Percentiles rank a stretch among this genome's conserved stretches.
phyloP scores from a whole-genome alignment of 2,888 invertebrate species.

The Brenthis ino region DNA sequence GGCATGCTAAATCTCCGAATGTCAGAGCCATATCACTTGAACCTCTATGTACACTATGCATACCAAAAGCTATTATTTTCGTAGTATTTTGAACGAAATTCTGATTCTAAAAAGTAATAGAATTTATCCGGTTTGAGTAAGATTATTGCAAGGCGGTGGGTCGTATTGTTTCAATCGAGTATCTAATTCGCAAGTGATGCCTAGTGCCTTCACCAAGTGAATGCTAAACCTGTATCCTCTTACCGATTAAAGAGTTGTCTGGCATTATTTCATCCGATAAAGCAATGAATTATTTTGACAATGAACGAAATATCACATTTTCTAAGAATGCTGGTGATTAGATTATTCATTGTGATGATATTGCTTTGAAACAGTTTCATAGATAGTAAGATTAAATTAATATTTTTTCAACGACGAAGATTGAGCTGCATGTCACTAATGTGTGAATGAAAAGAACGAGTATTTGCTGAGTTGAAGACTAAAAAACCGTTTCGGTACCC shows the following conservation, averaged over 20 bases:
- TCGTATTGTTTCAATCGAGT: constrained; percentile 61
- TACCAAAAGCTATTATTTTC: constrained; percentile 43
- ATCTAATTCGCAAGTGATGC: constrained; percentile 57
- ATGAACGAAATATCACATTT: constrained; percentile 12
- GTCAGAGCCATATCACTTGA: constrained; percentile 40
- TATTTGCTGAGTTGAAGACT: constrained; percentile 21
- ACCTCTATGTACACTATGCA: constrained; percentile 33
- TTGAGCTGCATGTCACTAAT: constrained; percentile 17
- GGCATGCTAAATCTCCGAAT: constrained; percentile 27
- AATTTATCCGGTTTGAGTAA: constrained; percentile 41
- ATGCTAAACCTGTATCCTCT: constrained; percentile 43
- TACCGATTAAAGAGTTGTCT: constrained; percentile 33
- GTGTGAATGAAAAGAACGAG: constrained; percentile 16
- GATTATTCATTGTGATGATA: constrained; percentile 6
- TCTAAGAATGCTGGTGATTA: constrained; percentile 9
- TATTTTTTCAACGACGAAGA: constrained; percentile 14
- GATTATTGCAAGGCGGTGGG: constrained; percentile 47
- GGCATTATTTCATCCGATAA: constrained; percentile 39
- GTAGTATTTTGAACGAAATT: constrained; percentile 44
- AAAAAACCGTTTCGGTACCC: constrained; percentile 3
- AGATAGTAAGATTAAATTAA: constrained; percentile 25
- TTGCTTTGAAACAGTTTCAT: constrained; percentile 16
- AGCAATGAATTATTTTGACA: constrained; percentile 29
- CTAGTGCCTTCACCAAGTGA: constrained; percentile 66
- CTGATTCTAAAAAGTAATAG: constrained; percentile 39